Conservation (phyloP, 2,797 vertebrate species). For the Platyrinchus mystaceus region DNA sequence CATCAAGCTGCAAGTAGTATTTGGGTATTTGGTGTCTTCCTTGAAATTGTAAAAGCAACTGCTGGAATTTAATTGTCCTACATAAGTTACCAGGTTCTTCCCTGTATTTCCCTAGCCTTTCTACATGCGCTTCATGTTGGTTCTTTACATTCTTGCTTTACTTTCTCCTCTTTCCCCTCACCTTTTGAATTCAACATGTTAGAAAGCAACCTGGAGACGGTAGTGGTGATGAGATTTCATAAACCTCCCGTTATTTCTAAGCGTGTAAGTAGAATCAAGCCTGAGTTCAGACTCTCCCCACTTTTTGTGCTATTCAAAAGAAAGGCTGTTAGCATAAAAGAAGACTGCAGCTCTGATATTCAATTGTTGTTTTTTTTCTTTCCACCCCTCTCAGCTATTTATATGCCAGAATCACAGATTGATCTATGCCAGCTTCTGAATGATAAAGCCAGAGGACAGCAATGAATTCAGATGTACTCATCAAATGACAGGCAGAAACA, state of each 20-base stretch:
- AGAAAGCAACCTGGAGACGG: not conserved
- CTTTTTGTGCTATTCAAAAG: not conserved
- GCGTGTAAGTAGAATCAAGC: accelerated
- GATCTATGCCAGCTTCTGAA: not conserved
- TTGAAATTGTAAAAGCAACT: not conserved
- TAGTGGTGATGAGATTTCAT: not conserved
- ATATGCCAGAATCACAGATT: not conserved
- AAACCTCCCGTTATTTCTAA: not conserved
- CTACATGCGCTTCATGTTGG: not conserved
- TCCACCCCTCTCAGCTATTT: not conserved
- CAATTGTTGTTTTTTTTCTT: not conserved
- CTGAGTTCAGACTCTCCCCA: not conserved
- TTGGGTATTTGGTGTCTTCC: not conserved
- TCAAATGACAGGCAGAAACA: not conserved
- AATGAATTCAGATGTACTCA: not conserved
- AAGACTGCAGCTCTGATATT: not conserved
- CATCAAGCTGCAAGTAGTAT: not conserved
- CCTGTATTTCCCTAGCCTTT: not conserved
- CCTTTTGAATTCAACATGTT: not conserved
- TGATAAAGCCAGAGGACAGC: not conserved
- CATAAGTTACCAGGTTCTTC: not conserved
- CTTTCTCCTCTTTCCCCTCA: not conserved
- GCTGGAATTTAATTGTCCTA: not conserved
- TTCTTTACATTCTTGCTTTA: not conserved
- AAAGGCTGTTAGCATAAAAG: not conserved